Conservation (phyloP, 1,140 invertebrate species). For the Neotoxoptera formosana region DNA sequence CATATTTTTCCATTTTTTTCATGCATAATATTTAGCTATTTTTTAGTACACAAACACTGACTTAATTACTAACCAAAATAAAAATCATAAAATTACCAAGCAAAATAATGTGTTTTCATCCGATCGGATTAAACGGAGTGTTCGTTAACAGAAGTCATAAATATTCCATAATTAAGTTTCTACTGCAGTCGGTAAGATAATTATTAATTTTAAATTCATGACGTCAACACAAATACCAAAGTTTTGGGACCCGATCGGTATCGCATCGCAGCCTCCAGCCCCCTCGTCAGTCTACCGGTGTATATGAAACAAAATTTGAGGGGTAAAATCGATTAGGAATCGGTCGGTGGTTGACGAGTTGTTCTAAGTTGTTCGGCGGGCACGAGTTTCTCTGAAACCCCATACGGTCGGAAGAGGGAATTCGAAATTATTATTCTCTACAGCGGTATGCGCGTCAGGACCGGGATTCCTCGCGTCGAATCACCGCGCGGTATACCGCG, state of each 20-base stretch:
- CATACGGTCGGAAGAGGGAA: neutral
- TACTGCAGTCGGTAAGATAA: neutral
- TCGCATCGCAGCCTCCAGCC: neutral
- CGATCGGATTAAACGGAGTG: neutral
- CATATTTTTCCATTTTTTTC: too few relatives aligned
- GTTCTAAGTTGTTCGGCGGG: neutral
- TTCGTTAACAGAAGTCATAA: neutral
- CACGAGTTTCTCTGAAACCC: neutral
- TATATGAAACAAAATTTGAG: neutral
- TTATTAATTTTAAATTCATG: neutral
- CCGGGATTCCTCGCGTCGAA: neutral
- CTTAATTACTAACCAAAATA: neutral
- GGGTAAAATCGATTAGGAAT: neutral
- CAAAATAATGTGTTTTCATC: neutral
- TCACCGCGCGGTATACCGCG: neutral
- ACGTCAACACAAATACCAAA: neutral
- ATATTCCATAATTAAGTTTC: neutral
- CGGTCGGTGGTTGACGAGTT: neutral
- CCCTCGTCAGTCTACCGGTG: neutral
- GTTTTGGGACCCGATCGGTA: too few relatives aligned
- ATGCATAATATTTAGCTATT: too few relatives aligned
- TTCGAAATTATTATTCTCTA: too few relatives aligned
- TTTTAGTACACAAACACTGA: too few relatives aligned
- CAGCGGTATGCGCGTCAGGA: neutral
- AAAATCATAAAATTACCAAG: neutral